Evolutionary conservation across 2,888 invertebrate genomes (phyloP).

Genomic region (Synanthedon formicaeformis): DNA sequence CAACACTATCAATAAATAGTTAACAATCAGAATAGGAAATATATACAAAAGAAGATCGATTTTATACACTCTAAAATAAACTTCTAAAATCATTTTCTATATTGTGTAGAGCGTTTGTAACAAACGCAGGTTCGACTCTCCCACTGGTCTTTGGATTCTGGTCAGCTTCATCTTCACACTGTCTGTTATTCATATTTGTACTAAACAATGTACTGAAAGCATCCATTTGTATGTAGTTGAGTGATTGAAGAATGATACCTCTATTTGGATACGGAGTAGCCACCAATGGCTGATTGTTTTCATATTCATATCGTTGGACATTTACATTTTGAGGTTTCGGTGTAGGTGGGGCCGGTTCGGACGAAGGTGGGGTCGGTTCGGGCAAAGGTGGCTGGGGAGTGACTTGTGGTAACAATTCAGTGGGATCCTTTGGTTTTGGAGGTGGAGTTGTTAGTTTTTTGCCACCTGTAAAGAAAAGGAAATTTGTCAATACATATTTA

Average conservation of each 20-base stretch:
- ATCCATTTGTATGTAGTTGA: conserved; percentile 66
- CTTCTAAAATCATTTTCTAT: conserved; percentile 60
- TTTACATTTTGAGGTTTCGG: conserved; percentile 11
- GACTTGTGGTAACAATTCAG: conserved; percentile 10
- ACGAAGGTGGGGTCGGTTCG: conserved; percentile 12
- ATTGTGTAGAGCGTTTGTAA: conserved; percentile 44
- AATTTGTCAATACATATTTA: no score
- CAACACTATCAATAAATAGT: not conserved
- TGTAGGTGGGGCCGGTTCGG: conserved; percentile 5
- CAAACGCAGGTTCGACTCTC: conserved; percentile 38
- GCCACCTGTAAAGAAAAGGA: conserved; percentile 19
- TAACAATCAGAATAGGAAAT: not conserved
- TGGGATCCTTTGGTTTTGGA: conserved; percentile 11
- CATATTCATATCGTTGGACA: conserved; percentile 15
- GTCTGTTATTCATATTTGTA: conserved; percentile 18
- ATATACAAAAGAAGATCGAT: not conserved
- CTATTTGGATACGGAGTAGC: conserved; percentile 55
- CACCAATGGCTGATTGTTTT: conserved; percentile 12
- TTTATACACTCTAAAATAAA: conserved; percentile 36
- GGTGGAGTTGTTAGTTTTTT: conserved; percentile 15
- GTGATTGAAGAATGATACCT: conserved; percentile 53
- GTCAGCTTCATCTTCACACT: conserved; percentile 13
- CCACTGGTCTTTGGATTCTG: conserved; percentile 18
- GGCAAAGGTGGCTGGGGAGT: conserved; percentile 1
- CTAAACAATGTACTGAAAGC: conserved; percentile 53